Evolutionary conservation across 1,140 invertebrate species (phyloP).

Genomic region (Drosophila suzukii): DNA sequence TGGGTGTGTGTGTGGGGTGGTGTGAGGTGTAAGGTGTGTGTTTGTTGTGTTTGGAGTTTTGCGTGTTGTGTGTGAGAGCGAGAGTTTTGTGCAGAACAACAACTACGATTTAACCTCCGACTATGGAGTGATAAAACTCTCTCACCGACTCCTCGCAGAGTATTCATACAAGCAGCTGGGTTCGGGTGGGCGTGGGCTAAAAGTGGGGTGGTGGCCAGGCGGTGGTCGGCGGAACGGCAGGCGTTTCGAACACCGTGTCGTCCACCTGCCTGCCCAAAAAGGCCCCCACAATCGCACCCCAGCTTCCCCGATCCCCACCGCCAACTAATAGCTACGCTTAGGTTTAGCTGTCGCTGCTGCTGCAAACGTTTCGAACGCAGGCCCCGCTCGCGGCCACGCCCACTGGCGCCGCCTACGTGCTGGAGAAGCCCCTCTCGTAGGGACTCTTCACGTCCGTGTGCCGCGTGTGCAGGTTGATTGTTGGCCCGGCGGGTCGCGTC

Average conservation of each 20-base stretch:
- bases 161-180: constrained; percentile 69
- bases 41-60: constrained; percentile 26
- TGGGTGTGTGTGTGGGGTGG: constrained; percentile 21
- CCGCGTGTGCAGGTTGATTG: constrained; percentile 79
- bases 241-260: constrained; percentile 64
- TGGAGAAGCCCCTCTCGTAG: constrained; percentile 74
- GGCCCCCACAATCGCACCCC: constrained; percentile 5
- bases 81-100: constrained; percentile 81
- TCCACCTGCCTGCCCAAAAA: constrained; percentile 10
- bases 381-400: constrained; percentile 56
- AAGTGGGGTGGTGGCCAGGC: constrained; percentile 1
- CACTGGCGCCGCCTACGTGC: constrained; percentile 64
- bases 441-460: constrained; percentile 81
- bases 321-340: constrained; percentile 80
- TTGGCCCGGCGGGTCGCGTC: constrained; percentile 68
- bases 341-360: constrained; percentile 77
- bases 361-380: constrained; percentile 52
- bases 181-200: constrained; percentile 2
- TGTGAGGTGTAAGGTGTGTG: neutral
- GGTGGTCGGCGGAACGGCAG: constrained; percentile 27
- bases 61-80: constrained; percentile 62
- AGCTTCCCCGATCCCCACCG: constrained; percentile 27
- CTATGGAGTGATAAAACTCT: constrained; percentile 81
- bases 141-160: constrained; percentile 80
- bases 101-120: constrained; percentile 81